A percentile compares a stretch with the other conserved stretches of the same genome.
These are phyloP conservation scores for Rhinolophus sinicus DNA, from an alignment of 2,113 vertebrate genomes.

Conservation along the genomic window DNA sequence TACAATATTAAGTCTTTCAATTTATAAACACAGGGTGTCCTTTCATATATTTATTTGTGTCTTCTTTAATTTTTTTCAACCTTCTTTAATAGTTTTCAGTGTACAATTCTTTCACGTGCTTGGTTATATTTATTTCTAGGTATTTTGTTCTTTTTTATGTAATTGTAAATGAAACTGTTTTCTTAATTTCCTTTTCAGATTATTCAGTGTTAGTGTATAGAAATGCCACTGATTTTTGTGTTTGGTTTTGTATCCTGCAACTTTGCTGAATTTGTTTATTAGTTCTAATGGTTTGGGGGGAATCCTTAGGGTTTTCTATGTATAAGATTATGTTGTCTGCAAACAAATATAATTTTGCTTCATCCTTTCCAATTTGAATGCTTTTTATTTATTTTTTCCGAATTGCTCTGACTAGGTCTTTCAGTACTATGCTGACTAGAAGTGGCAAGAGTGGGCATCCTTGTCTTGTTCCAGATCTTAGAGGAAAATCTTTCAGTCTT, in stretches of 20 bases:
- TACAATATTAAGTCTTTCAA: not conserved
- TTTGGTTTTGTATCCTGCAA: not conserved
- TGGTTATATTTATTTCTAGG: not conserved
- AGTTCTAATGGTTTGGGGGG: not conserved
- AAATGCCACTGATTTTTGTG: not conserved
- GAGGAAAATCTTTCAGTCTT: not conserved
- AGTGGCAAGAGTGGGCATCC: not conserved
- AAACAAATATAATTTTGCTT: not conserved
- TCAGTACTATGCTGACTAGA: not conserved
- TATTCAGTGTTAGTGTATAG: not conserved
- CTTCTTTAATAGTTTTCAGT: not conserved
- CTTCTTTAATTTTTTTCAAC: not conserved
- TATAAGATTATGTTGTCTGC: not conserved
- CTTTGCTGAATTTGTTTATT: not conserved
- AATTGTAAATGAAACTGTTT: not conserved
- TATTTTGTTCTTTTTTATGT: not conserved
- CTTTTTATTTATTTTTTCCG: not conserved
- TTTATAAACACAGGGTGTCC: not conserved
- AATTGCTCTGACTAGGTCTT: not conserved
- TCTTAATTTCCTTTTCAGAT: not conserved
- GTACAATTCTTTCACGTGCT: not conserved
- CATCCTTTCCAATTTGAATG: not conserved
- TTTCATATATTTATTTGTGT: not conserved
- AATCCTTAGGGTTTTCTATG: not conserved
- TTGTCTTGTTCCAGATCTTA: not conserved